Evolutionary conservation across 2,888 invertebrate species (phyloP).

Genomic region (Drosophila percnosoma): DNA sequence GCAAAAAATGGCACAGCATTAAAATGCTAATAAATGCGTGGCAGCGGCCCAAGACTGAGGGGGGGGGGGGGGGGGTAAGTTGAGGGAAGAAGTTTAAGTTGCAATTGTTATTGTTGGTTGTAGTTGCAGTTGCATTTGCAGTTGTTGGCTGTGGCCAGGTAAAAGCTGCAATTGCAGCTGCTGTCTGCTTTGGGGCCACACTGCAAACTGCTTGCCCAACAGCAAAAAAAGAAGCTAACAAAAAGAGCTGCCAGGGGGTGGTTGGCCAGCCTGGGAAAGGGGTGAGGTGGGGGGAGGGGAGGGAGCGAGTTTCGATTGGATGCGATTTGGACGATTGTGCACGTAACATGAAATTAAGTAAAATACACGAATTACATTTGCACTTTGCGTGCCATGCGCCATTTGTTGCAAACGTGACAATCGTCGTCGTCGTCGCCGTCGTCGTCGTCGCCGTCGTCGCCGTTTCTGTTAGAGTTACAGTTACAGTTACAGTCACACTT

Average conservation of each 20-base stretch:
- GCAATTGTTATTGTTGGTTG: not conserved
- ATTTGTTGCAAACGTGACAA: constrained; percentile 81
- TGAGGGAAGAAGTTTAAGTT: not conserved
- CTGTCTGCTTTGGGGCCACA: not conserved
- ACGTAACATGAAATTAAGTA: constrained; percentile 80
- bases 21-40: constrained; percentile 76
- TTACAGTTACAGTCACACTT: constrained; percentile 7
- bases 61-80: not conserved
- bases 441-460: constrained; percentile 12
- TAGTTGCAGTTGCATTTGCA: not conserved
- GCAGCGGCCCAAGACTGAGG: constrained; percentile 23
- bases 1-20: constrained; percentile 55
- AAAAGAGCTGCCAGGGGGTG: not conserved
- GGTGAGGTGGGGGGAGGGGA: not conserved
- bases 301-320: constrained; percentile 48
- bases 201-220: not conserved
- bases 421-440: constrained; percentile 40
- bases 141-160: constrained; percentile 11
- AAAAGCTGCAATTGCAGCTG: constrained; percentile 10
- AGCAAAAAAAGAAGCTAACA: not conserved
- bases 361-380: constrained; percentile 81
- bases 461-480: constrained; percentile 18
- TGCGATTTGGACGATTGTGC: constrained; percentile 77
- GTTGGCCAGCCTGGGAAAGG: not conserved
- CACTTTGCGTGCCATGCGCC: constrained; percentile 79